Percentiles rank a stretch among this genome's conserved stretches.
These are phyloP conservation scores for Rhinoderma darwinii DNA, from an alignment of 2,113 vertebrate genomes.

Conservation along the genomic window DNA sequence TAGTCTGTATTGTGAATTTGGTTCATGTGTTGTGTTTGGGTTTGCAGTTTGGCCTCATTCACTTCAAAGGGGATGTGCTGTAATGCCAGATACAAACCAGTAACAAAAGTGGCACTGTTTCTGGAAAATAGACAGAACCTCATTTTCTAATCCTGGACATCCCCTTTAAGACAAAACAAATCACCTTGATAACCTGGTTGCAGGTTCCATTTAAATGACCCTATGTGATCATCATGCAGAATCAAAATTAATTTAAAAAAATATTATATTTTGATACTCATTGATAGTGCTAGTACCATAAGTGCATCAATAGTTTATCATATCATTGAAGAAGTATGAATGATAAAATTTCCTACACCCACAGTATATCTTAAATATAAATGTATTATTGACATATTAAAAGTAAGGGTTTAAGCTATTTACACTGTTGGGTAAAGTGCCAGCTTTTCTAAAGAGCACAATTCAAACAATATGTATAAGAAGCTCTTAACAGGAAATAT, in stretches of 20 bases:
- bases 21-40: too few relatives aligned
- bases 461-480: conserved; percentile 12
- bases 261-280: too few relatives aligned
- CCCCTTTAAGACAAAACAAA: background rate
- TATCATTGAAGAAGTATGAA: background rate
- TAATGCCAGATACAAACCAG: too few relatives aligned
- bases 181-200: background rate
- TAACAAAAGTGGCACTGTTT: too few relatives aligned
- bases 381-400: background rate
- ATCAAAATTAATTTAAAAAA: too few relatives aligned
- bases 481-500: conserved; percentile 28
- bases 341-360: background rate
- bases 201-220: background rate
- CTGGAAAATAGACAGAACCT: too few relatives aligned
- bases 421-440: background rate
- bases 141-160: too few relatives aligned
- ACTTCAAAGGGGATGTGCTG: too few relatives aligned
- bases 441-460: conserved; percentile 14
- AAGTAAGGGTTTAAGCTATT: conserved; percentile 17
- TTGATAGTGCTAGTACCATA: too few relatives aligned
- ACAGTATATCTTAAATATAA: background rate
- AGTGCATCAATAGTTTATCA: background rate
- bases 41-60: too few relatives aligned
- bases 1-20: too few relatives aligned
- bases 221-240: background rate